Evolutionary conservation across 2,888 invertebrate species (phyloP).

Genomic region (Nymphalis urticae): DNA sequence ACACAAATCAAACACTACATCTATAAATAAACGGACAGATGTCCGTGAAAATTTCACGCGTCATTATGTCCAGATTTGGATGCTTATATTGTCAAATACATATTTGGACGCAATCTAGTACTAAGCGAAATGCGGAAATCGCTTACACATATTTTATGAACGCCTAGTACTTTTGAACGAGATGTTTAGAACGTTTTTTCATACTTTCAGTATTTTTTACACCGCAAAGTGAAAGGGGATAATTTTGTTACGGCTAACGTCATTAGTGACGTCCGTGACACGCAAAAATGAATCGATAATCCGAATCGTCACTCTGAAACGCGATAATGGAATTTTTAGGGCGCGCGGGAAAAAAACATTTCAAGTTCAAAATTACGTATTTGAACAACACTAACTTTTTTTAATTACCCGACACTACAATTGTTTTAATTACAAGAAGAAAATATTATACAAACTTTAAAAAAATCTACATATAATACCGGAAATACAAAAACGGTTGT

Average conservation of each 20-base stretch:
- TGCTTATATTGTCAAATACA: constrained; percentile 12
- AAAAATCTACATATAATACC: constrained; percentile 2
- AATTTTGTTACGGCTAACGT: constrained; percentile 33
- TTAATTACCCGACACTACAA: neutral
- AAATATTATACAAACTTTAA: neutral
- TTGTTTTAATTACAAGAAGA: neutral
- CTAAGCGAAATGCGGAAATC: constrained; percentile 1
- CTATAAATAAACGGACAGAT: constrained; percentile 71
- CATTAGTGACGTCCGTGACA: constrained; percentile 40
- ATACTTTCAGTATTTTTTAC: constrained; percentile 6
- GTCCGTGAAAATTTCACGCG: constrained; percentile 61
- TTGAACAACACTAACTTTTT: neutral
- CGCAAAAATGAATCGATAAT: constrained; percentile 42
- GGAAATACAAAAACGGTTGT: neutral
- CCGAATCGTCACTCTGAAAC: constrained; percentile 30
- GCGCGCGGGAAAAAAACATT: constrained; percentile 29
- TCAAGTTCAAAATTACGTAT: neutral
- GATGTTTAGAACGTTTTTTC: neutral
- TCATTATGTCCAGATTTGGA: constrained; percentile 39
- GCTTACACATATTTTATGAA: constrained; percentile 4
- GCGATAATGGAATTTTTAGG: constrained; percentile 29
- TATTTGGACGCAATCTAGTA: constrained; percentile 3
- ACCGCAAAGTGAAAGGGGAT: constrained; percentile 24
- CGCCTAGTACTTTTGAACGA: constrained; percentile 18
- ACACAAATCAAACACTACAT: constrained; percentile 75